Evolutionary conservation across 2,888 invertebrate species (phyloP).

Genomic region (Calliphora vomitoria): DNA sequence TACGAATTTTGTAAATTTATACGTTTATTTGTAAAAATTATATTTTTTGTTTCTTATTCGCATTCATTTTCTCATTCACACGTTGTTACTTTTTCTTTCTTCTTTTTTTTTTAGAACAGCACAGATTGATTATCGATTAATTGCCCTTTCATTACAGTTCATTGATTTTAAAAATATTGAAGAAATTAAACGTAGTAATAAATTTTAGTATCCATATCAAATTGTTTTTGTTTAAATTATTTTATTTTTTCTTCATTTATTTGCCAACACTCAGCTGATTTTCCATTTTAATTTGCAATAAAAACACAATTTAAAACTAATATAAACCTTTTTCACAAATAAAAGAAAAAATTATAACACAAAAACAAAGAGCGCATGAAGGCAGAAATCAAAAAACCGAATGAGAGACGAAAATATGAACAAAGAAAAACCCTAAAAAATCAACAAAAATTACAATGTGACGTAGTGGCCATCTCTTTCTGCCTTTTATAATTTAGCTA

Average conservation of each 20-base stretch:
- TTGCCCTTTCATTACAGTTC: constrained; percentile 6
- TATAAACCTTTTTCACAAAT: constrained; percentile 29
- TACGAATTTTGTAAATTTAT: too few relatives aligned
- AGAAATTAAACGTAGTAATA: background rate
- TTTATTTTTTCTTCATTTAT: background rate
- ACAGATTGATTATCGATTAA: constrained; percentile 51
- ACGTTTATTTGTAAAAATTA: background rate
- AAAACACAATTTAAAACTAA: constrained; percentile 7
- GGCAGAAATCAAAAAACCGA: constrained; percentile 30
- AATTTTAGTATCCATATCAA: background rate
- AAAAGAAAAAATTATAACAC: constrained; percentile 55
- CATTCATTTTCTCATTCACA: constrained; percentile 15
- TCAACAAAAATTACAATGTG: constrained; percentile 69
- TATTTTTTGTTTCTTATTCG: background rate
- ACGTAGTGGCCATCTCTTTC: constrained; percentile 53
- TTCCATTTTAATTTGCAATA: constrained; percentile 37
- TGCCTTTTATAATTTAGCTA: background rate
- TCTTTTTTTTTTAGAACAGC: background rate
- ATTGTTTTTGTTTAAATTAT: background rate
- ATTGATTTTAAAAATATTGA: background rate
- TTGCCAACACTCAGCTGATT: constrained; percentile 33
- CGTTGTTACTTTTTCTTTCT: constrained; percentile 14
- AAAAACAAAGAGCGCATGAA: constrained; percentile 69
- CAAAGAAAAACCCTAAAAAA: constrained; percentile 73
- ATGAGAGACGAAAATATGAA: constrained; percentile 62